phyloP scores from a whole-genome alignment of 2,797 vertebrate species.

The Apogon hyalosoma region DNA sequence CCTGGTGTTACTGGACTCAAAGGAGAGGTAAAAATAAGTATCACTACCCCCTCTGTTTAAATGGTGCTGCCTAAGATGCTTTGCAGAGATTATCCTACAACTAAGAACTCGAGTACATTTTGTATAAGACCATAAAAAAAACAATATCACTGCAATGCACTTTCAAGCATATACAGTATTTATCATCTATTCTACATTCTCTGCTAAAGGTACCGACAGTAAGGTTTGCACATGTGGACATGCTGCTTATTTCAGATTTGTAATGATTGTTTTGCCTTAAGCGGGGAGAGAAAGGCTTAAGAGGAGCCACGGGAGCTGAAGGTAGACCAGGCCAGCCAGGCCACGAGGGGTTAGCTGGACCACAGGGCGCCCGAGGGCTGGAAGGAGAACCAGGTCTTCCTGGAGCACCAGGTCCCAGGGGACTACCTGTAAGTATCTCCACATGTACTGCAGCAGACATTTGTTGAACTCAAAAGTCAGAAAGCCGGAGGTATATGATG shows the following conservation, averaged over 20 bases:
- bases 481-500: background rate
- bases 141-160: too few species aligned
- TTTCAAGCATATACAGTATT: too few species aligned
- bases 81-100: background rate
- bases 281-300: slow-evolving; percentile 81
- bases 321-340: slow-evolving; percentile 84
- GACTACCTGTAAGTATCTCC: slow-evolving; percentile 80
- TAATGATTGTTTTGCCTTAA: slow-evolving; percentile 37
- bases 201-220: too few species aligned
- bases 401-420: slow-evolving; percentile 83
- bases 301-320: slow-evolving; percentile 77
- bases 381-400: slow-evolving; percentile 83
- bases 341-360: slow-evolving; percentile 82
- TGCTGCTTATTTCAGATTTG: background rate
- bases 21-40: slow-evolving; percentile 79
- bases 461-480: too few species aligned
- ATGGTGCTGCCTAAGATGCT: background rate
- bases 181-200: too few species aligned
- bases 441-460: background rate
- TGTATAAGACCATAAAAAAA: too few species aligned
- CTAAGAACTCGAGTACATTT: too few species aligned
- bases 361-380: slow-evolving; percentile 81
- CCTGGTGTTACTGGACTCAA: slow-evolving; percentile 82
- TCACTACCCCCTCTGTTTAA: background rate
- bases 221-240: background rate